phyloP scores from a whole-genome alignment of 2,888 invertebrate genomes.

The Hylaea fasciaria region DNA sequence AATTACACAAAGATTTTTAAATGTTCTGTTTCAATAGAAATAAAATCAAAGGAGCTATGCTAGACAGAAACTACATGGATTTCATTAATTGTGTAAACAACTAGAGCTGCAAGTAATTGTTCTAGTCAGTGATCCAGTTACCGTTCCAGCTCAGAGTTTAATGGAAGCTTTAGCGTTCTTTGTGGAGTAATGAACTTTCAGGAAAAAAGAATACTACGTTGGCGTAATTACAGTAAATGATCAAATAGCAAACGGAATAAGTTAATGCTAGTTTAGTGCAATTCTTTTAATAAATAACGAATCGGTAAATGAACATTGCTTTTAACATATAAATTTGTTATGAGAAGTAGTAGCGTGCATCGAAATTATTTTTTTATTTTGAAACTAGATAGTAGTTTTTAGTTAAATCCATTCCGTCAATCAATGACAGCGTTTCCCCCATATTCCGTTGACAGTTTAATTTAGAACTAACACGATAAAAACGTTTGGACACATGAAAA shows the following conservation, averaged over 20 bases:
- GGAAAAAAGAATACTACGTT: constrained; percentile 10
- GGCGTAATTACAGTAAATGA: not conserved
- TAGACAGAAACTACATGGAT: constrained; percentile 17
- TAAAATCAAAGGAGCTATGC: constrained; percentile 28
- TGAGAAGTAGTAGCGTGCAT: too few relatives aligned
- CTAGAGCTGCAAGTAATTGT: constrained; percentile 22
- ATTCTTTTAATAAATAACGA: not conserved
- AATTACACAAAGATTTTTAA: constrained; percentile 1
- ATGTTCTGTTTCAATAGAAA: constrained; percentile 8
- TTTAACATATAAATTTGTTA: too few relatives aligned
- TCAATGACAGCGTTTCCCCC: constrained; percentile 14
- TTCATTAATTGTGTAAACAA: constrained; percentile 30
- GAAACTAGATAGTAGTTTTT: not conserved
- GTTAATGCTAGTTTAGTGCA: not conserved
- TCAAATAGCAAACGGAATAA: not conserved
- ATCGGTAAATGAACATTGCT: too few relatives aligned
- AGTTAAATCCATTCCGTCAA: constrained; percentile 13
- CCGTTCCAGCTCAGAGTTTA: constrained; percentile 11
- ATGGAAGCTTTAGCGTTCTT: constrained; percentile 21
- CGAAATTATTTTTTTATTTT: not conserved
- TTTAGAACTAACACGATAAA: constrained; percentile 13
- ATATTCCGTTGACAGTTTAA: constrained; percentile 16
- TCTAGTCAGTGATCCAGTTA: constrained; percentile 25
- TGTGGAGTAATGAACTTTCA: constrained; percentile 22
- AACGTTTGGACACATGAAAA: not conserved